Evolutionary conservation across 92 coral and sea anemone genomes (phyloP).

Genomic region (Scolanthus callimorphus): DNA sequence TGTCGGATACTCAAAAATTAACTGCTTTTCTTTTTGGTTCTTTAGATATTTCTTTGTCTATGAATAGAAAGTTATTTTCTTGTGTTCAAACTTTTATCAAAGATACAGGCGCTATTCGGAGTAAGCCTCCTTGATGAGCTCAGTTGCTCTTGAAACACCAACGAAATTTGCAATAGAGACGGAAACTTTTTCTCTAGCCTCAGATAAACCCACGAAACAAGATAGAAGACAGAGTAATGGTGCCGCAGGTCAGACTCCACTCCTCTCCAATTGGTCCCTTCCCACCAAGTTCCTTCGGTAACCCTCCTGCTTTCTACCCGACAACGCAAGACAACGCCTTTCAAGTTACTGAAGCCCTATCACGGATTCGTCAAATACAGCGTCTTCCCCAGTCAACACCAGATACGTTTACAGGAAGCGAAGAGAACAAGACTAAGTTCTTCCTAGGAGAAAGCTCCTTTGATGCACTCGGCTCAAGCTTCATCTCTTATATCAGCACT

Average conservation of each 20-base stretch:
- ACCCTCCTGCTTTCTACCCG: constrained; percentile 21
- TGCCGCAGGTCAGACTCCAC: constrained; percentile 17
- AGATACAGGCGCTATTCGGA: too few species aligned
- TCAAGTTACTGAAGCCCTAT: background rate
- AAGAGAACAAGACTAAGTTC: background rate
- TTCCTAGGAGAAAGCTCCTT: background rate
- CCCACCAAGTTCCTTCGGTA: constrained; percentile 19
- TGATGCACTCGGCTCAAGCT: background rate
- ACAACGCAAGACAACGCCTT: background rate
- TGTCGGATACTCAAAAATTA: too few species aligned
- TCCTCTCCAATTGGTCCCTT: constrained; percentile 8
- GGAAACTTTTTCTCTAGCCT: constrained; percentile 17
- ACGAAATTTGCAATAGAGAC: constrained; percentile 6
- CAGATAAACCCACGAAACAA: background rate
- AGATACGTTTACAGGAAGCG: background rate
- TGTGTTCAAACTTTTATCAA: too few species aligned
- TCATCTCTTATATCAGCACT: background rate
- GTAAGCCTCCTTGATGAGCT: too few species aligned
- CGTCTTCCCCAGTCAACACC: background rate
- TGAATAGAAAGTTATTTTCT: too few species aligned
- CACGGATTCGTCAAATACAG: background rate
- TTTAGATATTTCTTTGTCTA: too few species aligned
- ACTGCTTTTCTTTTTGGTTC: too few species aligned
- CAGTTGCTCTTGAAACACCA: too few species aligned
- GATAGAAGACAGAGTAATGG: constrained; percentile 1